phyloP scores from a whole-genome alignment of 2,888 invertebrate species.

The Phragmatobia fuliginosa region DNA sequence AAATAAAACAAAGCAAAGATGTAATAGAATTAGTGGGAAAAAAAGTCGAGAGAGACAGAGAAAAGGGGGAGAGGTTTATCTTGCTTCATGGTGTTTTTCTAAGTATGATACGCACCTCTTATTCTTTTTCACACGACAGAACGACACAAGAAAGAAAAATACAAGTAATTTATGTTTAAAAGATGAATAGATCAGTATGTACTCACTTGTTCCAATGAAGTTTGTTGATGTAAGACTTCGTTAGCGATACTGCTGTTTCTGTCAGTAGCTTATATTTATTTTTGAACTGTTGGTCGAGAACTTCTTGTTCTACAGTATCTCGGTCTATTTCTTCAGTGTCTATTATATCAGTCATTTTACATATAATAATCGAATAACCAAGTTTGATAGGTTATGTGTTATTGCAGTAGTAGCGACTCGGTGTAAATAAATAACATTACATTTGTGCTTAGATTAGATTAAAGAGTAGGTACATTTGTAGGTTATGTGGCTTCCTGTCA shows the following conservation, averaged over 20 bases:
- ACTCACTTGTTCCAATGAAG: constrained; percentile 87
- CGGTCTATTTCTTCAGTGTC: constrained; percentile 74
- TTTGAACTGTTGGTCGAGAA: constrained; percentile 67
- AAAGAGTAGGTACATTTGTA: too few species aligned
- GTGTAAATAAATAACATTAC: constrained; percentile 37
- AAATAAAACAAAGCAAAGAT: too few species aligned
- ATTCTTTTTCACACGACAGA: background rate
- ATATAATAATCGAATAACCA: constrained; percentile 13
- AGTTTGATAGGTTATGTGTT: background rate
- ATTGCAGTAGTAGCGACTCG: too few species aligned
- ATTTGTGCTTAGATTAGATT: too few species aligned
- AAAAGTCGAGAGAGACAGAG: too few species aligned
- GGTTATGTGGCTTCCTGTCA: constrained; percentile 24
- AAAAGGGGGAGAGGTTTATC: background rate
- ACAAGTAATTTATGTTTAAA: background rate
- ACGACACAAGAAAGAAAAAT: background rate
- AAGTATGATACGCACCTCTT: background rate
- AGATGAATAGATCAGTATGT: background rate
- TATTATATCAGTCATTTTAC: constrained; percentile 75
- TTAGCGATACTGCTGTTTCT: constrained; percentile 84
- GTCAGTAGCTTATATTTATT: constrained; percentile 69
- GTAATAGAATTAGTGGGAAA: too few species aligned
- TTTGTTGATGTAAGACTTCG: constrained; percentile 87
- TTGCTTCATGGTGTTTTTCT: background rate
- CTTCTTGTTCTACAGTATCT: constrained; percentile 67